A percentile compares a stretch with the other conserved stretches of the same genome.
Conservation (phyloP, 1,140 invertebrate genomes). For the Drosophila neocordata region DNA sequence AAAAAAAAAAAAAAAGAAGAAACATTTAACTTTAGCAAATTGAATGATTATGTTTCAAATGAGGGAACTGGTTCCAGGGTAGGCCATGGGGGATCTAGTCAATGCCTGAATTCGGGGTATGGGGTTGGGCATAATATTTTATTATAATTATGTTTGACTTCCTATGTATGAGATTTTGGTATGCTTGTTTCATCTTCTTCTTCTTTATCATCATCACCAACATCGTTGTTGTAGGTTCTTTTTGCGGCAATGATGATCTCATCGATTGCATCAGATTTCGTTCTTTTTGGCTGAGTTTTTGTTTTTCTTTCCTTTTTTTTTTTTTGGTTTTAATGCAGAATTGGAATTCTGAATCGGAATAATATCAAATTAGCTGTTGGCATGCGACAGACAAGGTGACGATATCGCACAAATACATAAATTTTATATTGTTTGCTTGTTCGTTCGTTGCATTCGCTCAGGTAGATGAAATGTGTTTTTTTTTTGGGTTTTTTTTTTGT, state of each 20-base stretch:
- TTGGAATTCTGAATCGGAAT: conserved; percentile 18
- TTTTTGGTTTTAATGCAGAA: conserved; percentile 52
- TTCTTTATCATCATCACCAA: not conserved
- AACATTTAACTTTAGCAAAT: conserved; percentile 15
- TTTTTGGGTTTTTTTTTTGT: too few species aligned
- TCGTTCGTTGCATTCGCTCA: conserved; percentile 28
- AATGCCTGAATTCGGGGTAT: too few species aligned
- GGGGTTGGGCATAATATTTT: conserved; percentile 39
- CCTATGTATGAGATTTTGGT: conserved; percentile 15
- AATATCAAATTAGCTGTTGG: conserved; percentile 68
- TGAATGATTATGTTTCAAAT: conserved; percentile 11
- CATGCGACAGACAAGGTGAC: conserved; percentile 47
- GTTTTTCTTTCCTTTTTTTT: conserved; percentile 35
- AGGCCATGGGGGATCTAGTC: too few species aligned
- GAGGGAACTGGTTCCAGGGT: too few species aligned
- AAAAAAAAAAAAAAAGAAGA: not conserved
- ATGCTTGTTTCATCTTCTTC: conserved; percentile 25
- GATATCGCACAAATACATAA: conserved; percentile 17
- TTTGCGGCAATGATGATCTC: conserved; percentile 62
- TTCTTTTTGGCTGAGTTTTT: conserved; percentile 68
- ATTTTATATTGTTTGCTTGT: not conserved
- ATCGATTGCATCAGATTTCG: conserved; percentile 80
- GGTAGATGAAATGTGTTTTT: conserved; percentile 20
- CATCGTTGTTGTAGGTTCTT: conserved; percentile 36
- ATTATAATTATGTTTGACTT: not conserved